These are phyloP conservation scores for Latrodectus hesperus DNA, from an alignment of 2,888 invertebrate species.

Conservation along the genomic window DNA sequence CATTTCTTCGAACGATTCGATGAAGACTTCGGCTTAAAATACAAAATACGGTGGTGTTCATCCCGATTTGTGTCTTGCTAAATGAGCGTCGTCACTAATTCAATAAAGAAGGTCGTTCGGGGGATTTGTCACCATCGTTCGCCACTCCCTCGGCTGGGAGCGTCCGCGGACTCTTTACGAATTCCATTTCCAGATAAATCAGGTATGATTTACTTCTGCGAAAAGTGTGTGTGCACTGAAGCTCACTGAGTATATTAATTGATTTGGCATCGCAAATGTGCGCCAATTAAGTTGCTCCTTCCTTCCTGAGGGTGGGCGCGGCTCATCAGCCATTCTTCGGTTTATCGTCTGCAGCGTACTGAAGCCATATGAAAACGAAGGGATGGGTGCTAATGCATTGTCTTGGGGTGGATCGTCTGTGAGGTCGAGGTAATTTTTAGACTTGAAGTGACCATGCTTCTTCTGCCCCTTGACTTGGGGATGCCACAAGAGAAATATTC, in stretches of 20 bases:
- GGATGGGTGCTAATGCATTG: constrained; percentile 43
- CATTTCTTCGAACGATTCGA: no score
- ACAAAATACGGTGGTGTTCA: no score
- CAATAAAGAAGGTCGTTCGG: no score
- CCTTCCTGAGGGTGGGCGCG: constrained; percentile 29
- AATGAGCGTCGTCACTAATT: no score
- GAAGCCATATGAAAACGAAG: constrained; percentile 27
- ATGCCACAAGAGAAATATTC: no score
- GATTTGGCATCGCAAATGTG: constrained; percentile 44
- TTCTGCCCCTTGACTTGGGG: no score
- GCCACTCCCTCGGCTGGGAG: not conserved
- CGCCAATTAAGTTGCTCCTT: constrained; percentile 36
- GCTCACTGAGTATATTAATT: constrained; percentile 42
- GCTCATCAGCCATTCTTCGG: constrained; percentile 32
- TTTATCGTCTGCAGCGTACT: constrained; percentile 4
- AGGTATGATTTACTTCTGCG: constrained; percentile 49
- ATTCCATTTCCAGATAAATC: constrained; percentile 30
- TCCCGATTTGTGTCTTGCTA: no score
- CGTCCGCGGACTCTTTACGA: not conserved
- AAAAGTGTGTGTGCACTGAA: constrained; percentile 1
- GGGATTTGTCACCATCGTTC: not conserved
- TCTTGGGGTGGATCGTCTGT: constrained; percentile 34
- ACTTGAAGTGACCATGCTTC: constrained; percentile 8
- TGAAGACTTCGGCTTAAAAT: no score
- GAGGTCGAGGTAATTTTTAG: constrained; percentile 34